phyloP scores from a whole-genome alignment of 2,888 invertebrate species.

The Epinotia brunnichana region DNA sequence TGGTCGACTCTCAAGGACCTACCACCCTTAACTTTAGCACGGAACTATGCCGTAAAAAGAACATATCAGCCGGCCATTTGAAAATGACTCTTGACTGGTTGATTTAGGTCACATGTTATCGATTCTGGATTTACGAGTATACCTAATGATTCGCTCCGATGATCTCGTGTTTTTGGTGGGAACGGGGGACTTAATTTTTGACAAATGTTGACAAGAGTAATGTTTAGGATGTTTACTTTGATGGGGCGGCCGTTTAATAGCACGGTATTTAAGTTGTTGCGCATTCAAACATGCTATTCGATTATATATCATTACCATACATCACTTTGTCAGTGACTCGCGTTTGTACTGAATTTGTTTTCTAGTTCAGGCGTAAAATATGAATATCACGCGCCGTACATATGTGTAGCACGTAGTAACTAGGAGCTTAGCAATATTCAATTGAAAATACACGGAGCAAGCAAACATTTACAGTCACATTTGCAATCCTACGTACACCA shows the following conservation, averaged over 20 bases:
- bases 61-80: not conserved
- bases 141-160: constrained; percentile 23
- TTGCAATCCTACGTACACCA: constrained; percentile 24
- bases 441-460: constrained; percentile 3
- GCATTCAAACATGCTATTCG: not conserved
- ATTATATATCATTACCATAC: not conserved
- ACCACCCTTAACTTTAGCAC: constrained; percentile 55
- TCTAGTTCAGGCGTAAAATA: not conserved
- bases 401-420: not conserved
- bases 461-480: constrained; percentile 14
- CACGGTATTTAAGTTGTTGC: not conserved
- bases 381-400: not conserved
- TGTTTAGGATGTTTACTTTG: not conserved
- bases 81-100: not conserved
- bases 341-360: not conserved
- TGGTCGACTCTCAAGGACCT: constrained; percentile 52
- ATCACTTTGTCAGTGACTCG: not conserved
- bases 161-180: constrained; percentile 3
- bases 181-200: constrained; percentile 12
- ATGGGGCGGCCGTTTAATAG: not conserved
- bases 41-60: constrained; percentile 41
- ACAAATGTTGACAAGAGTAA: constrained; percentile 17
- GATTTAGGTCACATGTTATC: not conserved
- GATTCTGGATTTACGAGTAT: not conserved
- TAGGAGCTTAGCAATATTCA: not conserved